Evolutionary conservation across 2,797 vertebrate species (phyloP).

Genomic region (Enteromius argenteus): DNA sequence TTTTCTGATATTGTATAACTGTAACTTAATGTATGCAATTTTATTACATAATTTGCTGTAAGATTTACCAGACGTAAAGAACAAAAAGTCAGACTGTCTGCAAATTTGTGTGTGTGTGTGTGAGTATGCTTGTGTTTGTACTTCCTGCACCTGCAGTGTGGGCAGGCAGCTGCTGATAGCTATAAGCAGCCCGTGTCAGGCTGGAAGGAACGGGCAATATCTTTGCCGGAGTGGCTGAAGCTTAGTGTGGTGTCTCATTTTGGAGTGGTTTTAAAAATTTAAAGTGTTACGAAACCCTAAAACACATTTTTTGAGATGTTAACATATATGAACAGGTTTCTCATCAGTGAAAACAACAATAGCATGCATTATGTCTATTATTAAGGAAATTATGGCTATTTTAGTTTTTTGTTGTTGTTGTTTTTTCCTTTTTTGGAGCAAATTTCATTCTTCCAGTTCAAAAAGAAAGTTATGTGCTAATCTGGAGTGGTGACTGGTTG

Average conservation of each 20-base stretch:
- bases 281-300: no score
- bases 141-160: slow-evolving; percentile 68
- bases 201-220: slow-evolving; percentile 25
- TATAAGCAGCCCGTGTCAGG: slow-evolving; percentile 64
- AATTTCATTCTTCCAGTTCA: no score
- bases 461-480: no score
- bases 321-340: no score
- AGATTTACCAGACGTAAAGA: slow-evolving; percentile 10
- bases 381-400: no score
- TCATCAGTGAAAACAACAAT: no score
- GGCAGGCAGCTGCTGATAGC: slow-evolving; percentile 62
- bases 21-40: not conserved
- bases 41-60: not conserved
- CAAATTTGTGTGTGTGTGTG: not conserved
- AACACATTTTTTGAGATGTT: no score
- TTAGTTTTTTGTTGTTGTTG: no score
- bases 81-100: slow-evolving; percentile 42
- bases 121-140: slow-evolving; percentile 45
- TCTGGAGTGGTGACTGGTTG: no score
- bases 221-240: slow-evolving; percentile 8
- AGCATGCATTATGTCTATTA: no score
- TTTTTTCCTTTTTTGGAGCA: no score
- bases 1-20: not conserved
- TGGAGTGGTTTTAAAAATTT: not conserved
- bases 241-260: slow-evolving; percentile 20